phyloP scores from a whole-genome alignment of 2,797 vertebrate genomes.

The Macrochelys suwanniensis region DNA sequence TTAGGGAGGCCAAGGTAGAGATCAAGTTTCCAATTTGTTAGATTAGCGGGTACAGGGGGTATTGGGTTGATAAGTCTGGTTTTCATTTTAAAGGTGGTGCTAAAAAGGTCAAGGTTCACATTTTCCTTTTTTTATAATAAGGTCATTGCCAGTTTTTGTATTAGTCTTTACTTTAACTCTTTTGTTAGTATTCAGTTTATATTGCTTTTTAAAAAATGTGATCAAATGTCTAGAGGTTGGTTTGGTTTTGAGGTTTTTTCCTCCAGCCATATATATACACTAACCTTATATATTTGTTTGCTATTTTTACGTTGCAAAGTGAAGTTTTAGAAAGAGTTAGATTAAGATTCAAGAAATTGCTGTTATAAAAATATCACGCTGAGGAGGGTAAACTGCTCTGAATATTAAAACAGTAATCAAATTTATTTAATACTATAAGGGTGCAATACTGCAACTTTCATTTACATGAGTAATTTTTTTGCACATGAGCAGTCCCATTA shows the following conservation, averaged over 20 bases:
- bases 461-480: background rate
- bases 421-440: background rate
- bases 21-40: conserved; percentile 70
- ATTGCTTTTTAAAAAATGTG: background rate
- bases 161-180: background rate
- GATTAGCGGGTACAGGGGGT: background rate
- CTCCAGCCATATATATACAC: no score
- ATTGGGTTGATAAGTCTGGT: conserved; percentile 39
- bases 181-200: background rate
- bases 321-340: background rate
- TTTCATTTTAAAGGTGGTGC: conserved; percentile 66
- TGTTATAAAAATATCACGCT: background rate
- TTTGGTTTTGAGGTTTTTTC: background rate
- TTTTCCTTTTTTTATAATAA: conserved; percentile 50
- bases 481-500: background rate
- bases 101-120: conserved; percentile 61
- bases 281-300: background rate
- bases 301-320: background rate
- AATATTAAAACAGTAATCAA: background rate
- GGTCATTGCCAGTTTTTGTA: conserved; percentile 33
- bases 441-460: background rate
- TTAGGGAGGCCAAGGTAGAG: conserved; percentile 4
- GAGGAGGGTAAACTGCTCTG: background rate
- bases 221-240: background rate
- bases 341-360: background rate